These are phyloP conservation scores for Poecilia wingei DNA, from an alignment of 2,797 vertebrate species.

Conservation along the genomic window DNA sequence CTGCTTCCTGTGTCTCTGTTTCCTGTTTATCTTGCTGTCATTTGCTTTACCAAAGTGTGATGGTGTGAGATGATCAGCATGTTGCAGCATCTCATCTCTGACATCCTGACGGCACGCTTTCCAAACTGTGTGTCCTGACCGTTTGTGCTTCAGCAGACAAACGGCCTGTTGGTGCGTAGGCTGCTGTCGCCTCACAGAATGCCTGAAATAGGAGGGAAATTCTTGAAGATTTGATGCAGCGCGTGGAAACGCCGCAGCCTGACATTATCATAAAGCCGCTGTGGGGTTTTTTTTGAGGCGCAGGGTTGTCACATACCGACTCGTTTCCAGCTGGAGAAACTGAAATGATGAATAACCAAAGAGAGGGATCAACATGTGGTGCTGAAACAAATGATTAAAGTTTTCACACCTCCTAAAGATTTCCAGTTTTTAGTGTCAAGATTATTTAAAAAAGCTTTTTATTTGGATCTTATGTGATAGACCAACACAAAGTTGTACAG, in stretches of 20 bases:
- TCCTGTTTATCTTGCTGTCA: conserved; percentile 86
- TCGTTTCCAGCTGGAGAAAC: conserved; percentile 2
- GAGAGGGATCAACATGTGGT: not conserved
- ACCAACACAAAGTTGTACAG: not conserved
- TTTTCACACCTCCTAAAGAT: not conserved
- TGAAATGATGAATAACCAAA: conserved; percentile 23
- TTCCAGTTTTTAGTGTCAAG: not conserved
- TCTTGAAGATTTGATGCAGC: conserved; percentile 23
- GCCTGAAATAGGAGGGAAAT: conserved; percentile 30
- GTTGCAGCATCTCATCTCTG: conserved; percentile 61
- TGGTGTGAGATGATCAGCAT: conserved; percentile 74
- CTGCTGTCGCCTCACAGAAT: not conserved
- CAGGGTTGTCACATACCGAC: not conserved
- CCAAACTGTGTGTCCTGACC: conserved; percentile 18
- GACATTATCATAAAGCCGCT: not conserved
- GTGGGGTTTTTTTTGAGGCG: not conserved
- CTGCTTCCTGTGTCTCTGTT: conserved; percentile 85
- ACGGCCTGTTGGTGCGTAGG: not conserved
- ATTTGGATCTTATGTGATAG: not conserved
- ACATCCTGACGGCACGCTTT: conserved; percentile 41
- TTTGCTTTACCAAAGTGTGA: conserved; percentile 80
- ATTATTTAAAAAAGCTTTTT: not conserved
- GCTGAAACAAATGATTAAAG: not conserved
- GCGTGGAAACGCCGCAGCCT: conserved; percentile 21
- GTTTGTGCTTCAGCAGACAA: conserved; percentile 8